Conservation (phyloP, 2,113 vertebrate genomes). For the Sapajus apella region DNA sequence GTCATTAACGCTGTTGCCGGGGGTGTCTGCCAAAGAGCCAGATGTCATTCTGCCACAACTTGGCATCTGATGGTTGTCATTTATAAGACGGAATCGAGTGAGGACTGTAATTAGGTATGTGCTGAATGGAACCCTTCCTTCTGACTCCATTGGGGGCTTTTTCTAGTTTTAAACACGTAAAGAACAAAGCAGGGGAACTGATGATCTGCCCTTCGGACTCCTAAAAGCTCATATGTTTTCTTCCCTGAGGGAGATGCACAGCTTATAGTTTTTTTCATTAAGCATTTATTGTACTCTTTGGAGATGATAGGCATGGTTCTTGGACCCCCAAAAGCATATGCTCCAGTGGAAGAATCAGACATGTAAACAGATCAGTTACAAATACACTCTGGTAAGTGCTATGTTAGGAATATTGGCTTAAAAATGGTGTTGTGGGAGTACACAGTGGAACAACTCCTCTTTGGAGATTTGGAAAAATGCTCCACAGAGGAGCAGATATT, state of each 20-base stretch:
- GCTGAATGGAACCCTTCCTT: constrained; percentile 68
- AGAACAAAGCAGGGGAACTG: neutral
- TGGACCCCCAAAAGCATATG: neutral
- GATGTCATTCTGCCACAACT: constrained; percentile 83
- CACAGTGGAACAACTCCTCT: constrained; percentile 25
- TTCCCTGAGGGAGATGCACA: neutral
- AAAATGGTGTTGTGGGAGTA: neutral
- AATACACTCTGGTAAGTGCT: neutral
- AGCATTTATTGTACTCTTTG: neutral
- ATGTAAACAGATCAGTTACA: neutral
- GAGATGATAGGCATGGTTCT: neutral
- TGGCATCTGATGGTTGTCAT: constrained; percentile 80
- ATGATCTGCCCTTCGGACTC: constrained; percentile 13
- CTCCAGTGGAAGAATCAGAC: neutral
- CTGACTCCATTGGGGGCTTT: constrained; percentile 41
- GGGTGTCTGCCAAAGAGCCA: constrained; percentile 82
- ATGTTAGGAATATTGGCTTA: neutral
- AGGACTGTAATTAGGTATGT: constrained; percentile 73
- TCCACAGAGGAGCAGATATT: constrained; percentile 19
- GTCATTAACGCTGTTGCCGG: constrained; percentile 83
- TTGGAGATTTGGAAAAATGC: neutral
- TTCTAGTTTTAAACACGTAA: constrained; percentile 35
- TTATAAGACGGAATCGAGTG: constrained; percentile 78
- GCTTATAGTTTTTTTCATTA: neutral
- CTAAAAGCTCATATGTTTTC: neutral